Percentiles rank a stretch among this genome's conserved stretches.
Evolutionary conservation across 37 sponge, comb jelly and placozoan genomes (phyloP).

Genomic region (Chondrilla cf. caribensis): DNA sequence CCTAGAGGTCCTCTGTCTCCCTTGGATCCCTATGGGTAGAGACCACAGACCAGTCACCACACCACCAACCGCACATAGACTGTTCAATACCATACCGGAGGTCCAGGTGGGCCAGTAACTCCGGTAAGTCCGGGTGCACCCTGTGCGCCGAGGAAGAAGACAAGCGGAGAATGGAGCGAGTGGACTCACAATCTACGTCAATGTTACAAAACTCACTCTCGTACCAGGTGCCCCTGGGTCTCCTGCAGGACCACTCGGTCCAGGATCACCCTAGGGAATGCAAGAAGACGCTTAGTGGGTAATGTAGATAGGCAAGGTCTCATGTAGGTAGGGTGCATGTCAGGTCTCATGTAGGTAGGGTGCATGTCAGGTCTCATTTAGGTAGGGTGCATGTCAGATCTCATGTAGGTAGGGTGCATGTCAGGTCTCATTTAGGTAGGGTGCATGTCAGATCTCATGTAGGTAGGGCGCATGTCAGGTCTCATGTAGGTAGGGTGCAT

Average conservation of each 20-base stretch:
- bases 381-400: no score
- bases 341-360: no score
- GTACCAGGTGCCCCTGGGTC: slow-evolving; percentile 44
- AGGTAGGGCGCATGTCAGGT: no score
- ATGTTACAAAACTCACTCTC: background rate
- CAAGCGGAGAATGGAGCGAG: no score
- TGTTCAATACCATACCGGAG: background rate
- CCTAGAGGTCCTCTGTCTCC: background rate
- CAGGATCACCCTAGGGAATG: slow-evolving; percentile 46
- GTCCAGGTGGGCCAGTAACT: slow-evolving; percentile 42
- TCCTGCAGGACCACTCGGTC: slow-evolving; percentile 65
- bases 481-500: no score
- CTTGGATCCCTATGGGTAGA: background rate
- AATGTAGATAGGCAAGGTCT: no score
- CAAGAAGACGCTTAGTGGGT: background rate
- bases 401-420: no score
- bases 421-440: no score
- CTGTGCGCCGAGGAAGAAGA: background rate
- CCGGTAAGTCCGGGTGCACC: slow-evolving; percentile 27
- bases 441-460: no score
- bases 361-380: no score
- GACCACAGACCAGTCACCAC: background rate
- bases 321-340: no score
- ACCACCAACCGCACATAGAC: background rate
- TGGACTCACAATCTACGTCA: no score